Evolutionary conservation across 2,113 vertebrate species (phyloP).

Genomic region (Junco hyemalis): DNA sequence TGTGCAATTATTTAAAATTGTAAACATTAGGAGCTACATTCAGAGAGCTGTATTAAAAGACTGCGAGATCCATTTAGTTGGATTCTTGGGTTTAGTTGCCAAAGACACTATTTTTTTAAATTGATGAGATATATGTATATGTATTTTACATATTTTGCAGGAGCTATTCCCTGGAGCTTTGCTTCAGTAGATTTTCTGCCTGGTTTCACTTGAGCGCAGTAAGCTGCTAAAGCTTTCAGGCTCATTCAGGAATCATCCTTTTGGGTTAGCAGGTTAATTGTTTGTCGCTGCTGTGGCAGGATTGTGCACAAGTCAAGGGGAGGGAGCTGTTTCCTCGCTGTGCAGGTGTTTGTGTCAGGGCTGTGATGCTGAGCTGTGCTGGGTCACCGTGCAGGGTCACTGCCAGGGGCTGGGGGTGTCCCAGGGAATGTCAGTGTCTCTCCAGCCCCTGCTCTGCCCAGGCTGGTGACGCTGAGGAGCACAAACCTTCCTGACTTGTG

Average conservation of each 20-base stretch:
- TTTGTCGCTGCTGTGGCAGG: neutral
- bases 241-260: neutral
- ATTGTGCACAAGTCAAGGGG: accelerated
- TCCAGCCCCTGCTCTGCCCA: neutral
- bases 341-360: neutral
- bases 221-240: neutral
- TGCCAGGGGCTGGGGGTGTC: neutral
- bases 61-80: neutral
- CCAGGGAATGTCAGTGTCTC: accelerated
- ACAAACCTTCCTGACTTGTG: too few species aligned
- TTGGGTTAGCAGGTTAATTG: slow-evolving; percentile 11
- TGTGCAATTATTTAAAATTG: neutral
- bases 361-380: accelerated
- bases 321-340: accelerated
- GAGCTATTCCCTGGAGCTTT: neutral
- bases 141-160: neutral
- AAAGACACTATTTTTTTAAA: neutral
- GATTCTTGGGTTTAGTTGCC: neutral
- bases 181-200: neutral
- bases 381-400: accelerated
- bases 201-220: neutral
- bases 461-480: neutral
- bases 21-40: neutral
- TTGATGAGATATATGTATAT: neutral
- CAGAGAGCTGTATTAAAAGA: neutral